Evolutionary conservation across 2,113 vertebrate species (phyloP), one percentile per base, ranked within the genome.

Genomic region (Rhea americana): DNA sequence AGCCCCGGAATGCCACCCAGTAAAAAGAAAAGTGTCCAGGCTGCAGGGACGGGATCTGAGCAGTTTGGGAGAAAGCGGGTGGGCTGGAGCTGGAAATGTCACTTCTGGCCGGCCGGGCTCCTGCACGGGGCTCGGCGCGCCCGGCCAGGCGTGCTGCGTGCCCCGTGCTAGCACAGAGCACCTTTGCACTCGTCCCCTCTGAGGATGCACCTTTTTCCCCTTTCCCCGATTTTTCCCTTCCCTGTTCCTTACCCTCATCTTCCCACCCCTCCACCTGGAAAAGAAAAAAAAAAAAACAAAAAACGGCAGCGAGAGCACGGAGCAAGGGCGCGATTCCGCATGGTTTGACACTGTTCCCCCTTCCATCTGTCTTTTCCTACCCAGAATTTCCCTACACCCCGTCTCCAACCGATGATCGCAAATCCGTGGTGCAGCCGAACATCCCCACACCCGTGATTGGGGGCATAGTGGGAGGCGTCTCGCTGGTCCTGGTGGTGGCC

Each of bases 291-390:
- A 45, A 56, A 93, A 81, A 82, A 26, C 53, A 55, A 67, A 90
- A 51, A 70, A 77, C 56, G 84, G 87, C 87, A 92, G 85, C 47
- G 87, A 73, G 59, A 94, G 95, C 96, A 53, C 21, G 91, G 97
- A 98, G 98, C 97, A 93, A 82, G 91, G 93, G 98, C 96, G 97
- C 98, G 96, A 95, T 96, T 96, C 95, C 90, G 95, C 97, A 96
- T 98, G 98, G 98, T 98, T 98, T 99, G 99, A 99, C 98, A 96
- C 98, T 98, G 96, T 98, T 97, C 96, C 98, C 98, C 98, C 98
- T 99, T 98, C 98, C 99, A 97, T 99, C 98, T 99, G 98, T 99
- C 98, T 99, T 99, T 99, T 99, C 99, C 99, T 98, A 98, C 98
- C 99, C 99, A 99, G 99, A 99, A 97, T 98, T 98, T 98, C 99